Evolutionary conservation across 2,797 vertebrate genomes (phyloP).

Genomic region (Cossypha niveicapilla): DNA sequence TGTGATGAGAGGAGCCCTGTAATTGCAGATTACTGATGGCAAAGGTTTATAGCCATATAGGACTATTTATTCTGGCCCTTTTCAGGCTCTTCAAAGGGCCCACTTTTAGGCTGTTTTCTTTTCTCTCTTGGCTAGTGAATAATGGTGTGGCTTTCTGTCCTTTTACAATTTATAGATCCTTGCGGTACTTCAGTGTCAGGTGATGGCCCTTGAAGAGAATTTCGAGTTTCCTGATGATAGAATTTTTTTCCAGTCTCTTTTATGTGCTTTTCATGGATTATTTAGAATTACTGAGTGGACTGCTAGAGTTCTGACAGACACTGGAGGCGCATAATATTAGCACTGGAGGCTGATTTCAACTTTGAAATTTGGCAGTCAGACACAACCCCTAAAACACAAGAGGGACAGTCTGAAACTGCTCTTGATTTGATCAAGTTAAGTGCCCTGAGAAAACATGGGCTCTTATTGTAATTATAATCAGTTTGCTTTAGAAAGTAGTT

Average conservation of each 20-base stretch:
- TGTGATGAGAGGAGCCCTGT: background rate
- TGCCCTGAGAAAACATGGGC: background rate
- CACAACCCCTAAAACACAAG: background rate
- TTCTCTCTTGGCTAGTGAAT: background rate
- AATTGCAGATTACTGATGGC: background rate
- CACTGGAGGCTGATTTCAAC: background rate
- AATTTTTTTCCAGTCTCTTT: background rate
- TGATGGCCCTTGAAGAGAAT: background rate
- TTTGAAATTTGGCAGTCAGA: background rate
- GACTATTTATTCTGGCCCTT: background rate
- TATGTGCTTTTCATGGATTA: background rate
- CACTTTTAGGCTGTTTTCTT: background rate
- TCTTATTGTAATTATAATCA: background rate
- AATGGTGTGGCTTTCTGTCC: background rate
- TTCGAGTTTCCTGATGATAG: background rate
- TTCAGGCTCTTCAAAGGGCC: background rate
- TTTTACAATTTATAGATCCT: background rate
- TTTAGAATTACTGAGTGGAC: background rate
- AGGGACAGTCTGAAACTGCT: background rate
- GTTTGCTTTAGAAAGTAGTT: background rate
- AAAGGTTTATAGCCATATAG: background rate
- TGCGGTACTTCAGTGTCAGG: background rate
- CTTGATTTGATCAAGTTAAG: background rate
- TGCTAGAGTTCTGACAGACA: background rate
- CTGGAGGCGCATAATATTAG: background rate